Evolutionary conservation across 2,797 vertebrate species (phyloP).

Genomic region (Amniataba percoides): DNA sequence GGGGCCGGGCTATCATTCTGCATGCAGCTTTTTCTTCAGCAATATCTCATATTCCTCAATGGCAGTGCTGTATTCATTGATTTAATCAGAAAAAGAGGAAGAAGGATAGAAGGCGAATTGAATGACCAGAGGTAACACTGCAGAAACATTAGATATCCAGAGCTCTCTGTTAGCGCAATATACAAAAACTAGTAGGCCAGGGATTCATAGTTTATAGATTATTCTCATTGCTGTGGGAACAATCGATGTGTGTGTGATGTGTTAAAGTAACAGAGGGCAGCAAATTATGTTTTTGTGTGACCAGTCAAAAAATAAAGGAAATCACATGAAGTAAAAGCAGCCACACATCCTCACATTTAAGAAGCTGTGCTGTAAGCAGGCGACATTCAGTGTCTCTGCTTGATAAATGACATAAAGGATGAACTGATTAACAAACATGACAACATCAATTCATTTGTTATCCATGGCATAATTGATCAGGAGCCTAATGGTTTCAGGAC

Average conservation of each 20-base stretch:
- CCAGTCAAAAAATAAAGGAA: neutral
- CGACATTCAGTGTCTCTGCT: neutral
- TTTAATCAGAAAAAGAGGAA: constrained; percentile 43
- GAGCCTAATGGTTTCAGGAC: neutral
- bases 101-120: constrained; percentile 22
- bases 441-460: neutral
- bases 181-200: neutral
- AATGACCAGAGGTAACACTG: constrained; percentile 13
- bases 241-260: neutral
- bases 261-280: neutral
- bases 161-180: neutral
- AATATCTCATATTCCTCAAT: constrained; percentile 47
- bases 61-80: constrained; percentile 41
- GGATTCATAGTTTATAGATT: neutral
- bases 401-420: neutral
- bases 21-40: constrained; percentile 48
- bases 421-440: constrained; percentile 2
- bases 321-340: neutral
- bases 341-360: neutral
- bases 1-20: constrained; percentile 37
- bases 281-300: neutral
- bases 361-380: neutral
- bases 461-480: constrained; percentile 15
- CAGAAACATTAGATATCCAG: constrained; percentile 1
- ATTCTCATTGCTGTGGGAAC: neutral